phyloP scores from a whole-genome alignment of 2,797 vertebrate species.

The Chelidonichthys spinosus region DNA sequence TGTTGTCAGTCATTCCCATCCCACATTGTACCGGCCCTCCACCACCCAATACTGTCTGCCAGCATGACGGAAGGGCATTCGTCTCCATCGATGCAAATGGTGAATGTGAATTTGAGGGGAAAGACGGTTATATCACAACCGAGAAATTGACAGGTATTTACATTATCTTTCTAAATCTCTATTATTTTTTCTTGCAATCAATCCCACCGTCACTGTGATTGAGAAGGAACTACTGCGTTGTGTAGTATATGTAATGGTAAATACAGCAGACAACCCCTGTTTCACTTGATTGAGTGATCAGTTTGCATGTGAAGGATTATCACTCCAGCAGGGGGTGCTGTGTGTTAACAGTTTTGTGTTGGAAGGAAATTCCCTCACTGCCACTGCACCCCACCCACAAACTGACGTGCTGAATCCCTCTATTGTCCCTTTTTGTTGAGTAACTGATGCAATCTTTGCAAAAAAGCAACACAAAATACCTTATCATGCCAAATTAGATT shows the following conservation, averaged over 20 bases:
- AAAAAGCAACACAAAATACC: neutral
- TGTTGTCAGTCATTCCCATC: fast-evolving
- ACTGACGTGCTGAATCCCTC: neutral
- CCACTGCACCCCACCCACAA: neutral
- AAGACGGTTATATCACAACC: fast-evolving
- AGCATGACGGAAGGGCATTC: slow-evolving; percentile 3
- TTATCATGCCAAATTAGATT: neutral
- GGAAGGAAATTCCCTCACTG: neutral
- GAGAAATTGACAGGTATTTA: slow-evolving; percentile 40
- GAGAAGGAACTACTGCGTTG: neutral
- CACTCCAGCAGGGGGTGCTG: neutral
- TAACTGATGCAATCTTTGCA: neutral
- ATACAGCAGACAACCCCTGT: no score
- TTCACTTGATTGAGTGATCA: no score
- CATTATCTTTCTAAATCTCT: neutral
- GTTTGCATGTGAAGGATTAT: neutral
- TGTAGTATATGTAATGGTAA: no score
- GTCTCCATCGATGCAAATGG: fast-evolving
- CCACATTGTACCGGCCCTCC: neutral
- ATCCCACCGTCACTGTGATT: neutral
- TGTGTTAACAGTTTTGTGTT: neutral
- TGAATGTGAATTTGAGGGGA: slow-evolving; percentile 17
- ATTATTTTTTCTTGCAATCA: neutral
- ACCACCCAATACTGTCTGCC: slow-evolving; percentile 12
- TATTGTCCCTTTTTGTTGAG: neutral